These are phyloP conservation scores for Nemurella pictetii DNA, from an alignment of 2,888 invertebrate species.

Conservation along the genomic window DNA sequence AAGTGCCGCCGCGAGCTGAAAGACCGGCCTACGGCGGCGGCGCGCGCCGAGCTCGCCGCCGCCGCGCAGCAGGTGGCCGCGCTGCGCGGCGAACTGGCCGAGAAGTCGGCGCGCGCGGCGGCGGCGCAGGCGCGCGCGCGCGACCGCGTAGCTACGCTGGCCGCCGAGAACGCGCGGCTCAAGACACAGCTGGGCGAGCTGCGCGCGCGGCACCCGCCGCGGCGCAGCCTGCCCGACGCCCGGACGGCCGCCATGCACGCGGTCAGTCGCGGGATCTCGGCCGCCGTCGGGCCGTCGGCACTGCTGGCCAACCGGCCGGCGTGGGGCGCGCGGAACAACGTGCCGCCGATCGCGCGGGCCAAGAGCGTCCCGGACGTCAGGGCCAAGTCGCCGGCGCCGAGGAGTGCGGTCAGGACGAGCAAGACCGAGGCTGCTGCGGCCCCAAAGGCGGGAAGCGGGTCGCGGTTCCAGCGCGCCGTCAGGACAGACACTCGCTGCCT, in stretches of 20 bases:
- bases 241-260: too few species aligned
- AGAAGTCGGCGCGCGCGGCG: conserved; percentile 73
- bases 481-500: too few species aligned
- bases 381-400: neutral
- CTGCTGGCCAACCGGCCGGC: neutral
- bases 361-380: conserved; percentile 22
- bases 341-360: neutral
- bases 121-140: conserved; percentile 72
- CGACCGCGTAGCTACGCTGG: conserved; percentile 71
- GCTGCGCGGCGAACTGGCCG: conserved; percentile 66
- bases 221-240: neutral
- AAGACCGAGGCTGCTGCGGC: neutral
- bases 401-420: neutral
- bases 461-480: too few species aligned
- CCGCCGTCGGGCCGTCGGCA: conserved; percentile 25
- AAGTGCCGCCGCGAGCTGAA: conserved; percentile 69
- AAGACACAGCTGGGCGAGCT: conserved; percentile 69
- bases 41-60: conserved; percentile 68
- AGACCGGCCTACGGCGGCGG: conserved; percentile 66
- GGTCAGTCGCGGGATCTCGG: too few species aligned
- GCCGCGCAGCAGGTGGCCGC: conserved; percentile 60
- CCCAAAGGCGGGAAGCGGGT: too few species aligned
- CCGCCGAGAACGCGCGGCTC: conserved; percentile 68
- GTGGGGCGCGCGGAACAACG: neutral
- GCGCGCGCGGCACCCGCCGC: conserved; percentile 69